A percentile compares a stretch with the other conserved stretches of the same genome.
Conservation (phyloP, 2,888 invertebrate species). For the Copidosoma aretas region DNA sequence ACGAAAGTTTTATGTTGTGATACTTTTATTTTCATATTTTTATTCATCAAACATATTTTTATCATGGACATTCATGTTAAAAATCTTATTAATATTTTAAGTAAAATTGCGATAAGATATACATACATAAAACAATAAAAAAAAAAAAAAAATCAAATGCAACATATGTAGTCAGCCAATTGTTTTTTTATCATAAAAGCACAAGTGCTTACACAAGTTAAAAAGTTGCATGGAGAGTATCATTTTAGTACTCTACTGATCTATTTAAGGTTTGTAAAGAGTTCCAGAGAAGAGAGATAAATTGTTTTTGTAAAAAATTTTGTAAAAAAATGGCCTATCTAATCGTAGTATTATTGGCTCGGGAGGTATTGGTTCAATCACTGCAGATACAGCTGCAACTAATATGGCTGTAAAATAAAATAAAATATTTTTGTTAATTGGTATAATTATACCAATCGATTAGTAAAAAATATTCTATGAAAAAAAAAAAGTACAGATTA, state of each 20-base stretch:
- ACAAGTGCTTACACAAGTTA: neutral
- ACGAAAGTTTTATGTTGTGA: too few species aligned
- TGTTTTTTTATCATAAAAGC: neutral
- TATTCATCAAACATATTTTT: too few species aligned
- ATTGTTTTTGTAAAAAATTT: slow-evolving; percentile 22
- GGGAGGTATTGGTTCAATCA: neutral
- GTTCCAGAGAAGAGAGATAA: slow-evolving; percentile 17
- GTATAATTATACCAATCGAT: neutral
- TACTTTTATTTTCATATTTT: too few species aligned
- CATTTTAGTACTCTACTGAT: neutral
- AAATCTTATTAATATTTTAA: too few species aligned
- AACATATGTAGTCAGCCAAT: neutral
- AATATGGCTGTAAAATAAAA: neutral
- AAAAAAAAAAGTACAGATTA: neutral
- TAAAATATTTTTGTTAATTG: neutral
- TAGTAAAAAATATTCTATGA: neutral
- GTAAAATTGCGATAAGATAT: too few species aligned
- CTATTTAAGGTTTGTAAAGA: neutral
- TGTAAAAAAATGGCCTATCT: slow-evolving; percentile 36
- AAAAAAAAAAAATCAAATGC: neutral
- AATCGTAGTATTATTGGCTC: neutral
- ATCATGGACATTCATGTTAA: too few species aligned
- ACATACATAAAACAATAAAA: neutral
- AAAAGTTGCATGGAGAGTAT: neutral
- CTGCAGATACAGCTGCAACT: neutral